These are phyloP conservation scores for Oriolus oriolus DNA, from an alignment of 2,113 vertebrate species.

Conservation along the genomic window DNA sequence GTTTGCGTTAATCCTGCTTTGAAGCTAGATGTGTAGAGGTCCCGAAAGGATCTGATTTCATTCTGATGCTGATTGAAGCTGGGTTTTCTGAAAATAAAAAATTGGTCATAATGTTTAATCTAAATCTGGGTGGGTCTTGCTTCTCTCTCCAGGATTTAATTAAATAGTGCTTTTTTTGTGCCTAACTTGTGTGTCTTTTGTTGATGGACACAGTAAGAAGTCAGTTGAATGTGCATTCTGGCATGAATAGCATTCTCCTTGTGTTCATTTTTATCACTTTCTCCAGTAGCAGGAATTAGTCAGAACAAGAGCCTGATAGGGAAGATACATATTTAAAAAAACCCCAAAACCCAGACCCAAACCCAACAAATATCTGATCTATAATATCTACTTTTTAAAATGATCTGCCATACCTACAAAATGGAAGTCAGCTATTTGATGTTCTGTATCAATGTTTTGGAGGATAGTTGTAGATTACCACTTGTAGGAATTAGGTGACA, in stretches of 20 bases:
- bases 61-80: not conserved
- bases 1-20: not conserved
- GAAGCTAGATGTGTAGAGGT: not conserved
- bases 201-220: not conserved
- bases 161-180: not conserved
- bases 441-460: not conserved
- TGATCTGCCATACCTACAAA: not conserved
- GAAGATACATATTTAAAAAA: not conserved
- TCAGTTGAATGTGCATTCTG: not conserved
- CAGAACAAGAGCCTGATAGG: not conserved
- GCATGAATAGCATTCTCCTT: not conserved
- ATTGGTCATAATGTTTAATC: not conserved
- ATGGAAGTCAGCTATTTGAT: not conserved
- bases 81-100: not conserved
- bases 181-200: not conserved
- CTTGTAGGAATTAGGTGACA: not conserved
- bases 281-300: not conserved
- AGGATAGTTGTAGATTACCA: not conserved
- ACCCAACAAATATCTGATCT: not conserved
- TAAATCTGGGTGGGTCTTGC: not conserved
- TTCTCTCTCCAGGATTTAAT: not conserved
- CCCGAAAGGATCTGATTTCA: not conserved
- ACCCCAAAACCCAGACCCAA: fast-evolving
- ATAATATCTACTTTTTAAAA: not conserved
- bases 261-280: not conserved